Percentiles rank a stretch among this genome's conserved stretches.
Evolutionary conservation across 2,888 invertebrate genomes (phyloP).

Genomic region (Drosophila mimetica): DNA sequence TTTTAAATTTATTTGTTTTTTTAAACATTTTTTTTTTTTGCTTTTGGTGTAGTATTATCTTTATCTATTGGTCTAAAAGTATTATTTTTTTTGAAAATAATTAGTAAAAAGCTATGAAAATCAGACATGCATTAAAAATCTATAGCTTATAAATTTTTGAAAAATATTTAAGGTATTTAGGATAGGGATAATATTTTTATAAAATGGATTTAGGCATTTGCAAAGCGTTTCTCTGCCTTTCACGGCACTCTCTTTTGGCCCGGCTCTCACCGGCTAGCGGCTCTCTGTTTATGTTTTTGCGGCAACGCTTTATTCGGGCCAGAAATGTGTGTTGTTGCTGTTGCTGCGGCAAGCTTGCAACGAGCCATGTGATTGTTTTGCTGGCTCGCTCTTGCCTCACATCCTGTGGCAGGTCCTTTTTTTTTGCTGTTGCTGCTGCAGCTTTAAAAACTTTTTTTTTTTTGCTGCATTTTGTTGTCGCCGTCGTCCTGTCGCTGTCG

Average conservation of each 20-base stretch:
- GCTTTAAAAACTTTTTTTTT: conserved; percentile 35
- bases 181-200: no score
- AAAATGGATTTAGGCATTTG: not conserved
- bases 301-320: conserved; percentile 59
- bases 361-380: conserved; percentile 73
- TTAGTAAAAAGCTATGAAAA: no score
- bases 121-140: no score
- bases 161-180: no score
- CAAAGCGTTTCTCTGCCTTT: not conserved
- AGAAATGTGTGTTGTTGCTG: no score
- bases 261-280: conserved; percentile 46
- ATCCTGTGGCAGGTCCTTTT: conserved; percentile 50
- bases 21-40: no score
- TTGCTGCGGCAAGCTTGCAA: conserved; percentile 65
- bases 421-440: conserved; percentile 36
- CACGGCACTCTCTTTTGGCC: conserved; percentile 3
- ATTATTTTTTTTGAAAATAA: no score
- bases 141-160: no score
- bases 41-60: no score
- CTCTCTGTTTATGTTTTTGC: conserved; percentile 81
- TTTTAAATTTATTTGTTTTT: no score
- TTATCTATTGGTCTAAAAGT: no score
- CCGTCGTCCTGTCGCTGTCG: conserved; percentile 46
- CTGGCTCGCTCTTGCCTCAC: conserved; percentile 58
- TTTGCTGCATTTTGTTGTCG: conserved; percentile 73